Evolutionary conservation across 2,797 vertebrate genomes (phyloP).

Genomic region (Neosilurus hyrtlii): DNA sequence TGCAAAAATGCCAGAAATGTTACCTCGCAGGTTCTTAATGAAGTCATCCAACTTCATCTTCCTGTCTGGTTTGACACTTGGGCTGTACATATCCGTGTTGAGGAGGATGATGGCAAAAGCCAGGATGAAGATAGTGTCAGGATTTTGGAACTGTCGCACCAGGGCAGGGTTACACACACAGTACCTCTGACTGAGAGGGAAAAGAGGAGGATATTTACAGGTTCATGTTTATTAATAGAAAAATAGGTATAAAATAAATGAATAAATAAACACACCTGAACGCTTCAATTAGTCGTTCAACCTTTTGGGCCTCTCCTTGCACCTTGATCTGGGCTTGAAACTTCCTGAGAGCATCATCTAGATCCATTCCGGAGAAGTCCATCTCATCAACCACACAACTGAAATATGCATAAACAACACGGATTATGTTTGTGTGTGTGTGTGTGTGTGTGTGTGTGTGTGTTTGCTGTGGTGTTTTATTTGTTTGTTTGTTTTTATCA

Average conservation of each 20-base stretch:
- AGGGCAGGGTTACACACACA: slow-evolving; percentile 94
- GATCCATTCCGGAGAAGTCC: slow-evolving; percentile 94
- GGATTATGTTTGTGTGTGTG: neutral
- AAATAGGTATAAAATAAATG: neutral
- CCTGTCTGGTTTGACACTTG: slow-evolving; percentile 90
- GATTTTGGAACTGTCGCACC: slow-evolving; percentile 93
- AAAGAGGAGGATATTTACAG: slow-evolving; percentile 10
- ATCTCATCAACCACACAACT: slow-evolving; percentile 95
- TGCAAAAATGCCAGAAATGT: slow-evolving; percentile 11
- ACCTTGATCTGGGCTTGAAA: slow-evolving; percentile 96
- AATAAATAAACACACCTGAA: slow-evolving; percentile 72
- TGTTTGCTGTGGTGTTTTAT: neutral
- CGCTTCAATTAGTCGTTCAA: slow-evolving; percentile 91
- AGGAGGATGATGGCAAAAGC: slow-evolving; percentile 96
- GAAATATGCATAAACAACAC: neutral
- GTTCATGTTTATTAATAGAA: neutral
- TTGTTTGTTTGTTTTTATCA: neutral
- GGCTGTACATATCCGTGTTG: slow-evolving; percentile 97
- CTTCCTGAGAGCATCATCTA: slow-evolving; percentile 90
- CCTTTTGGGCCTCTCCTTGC: slow-evolving; percentile 93
- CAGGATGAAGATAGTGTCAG: slow-evolving; percentile 95
- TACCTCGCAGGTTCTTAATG: slow-evolving; percentile 92
- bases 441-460: neutral
- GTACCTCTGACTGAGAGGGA: slow-evolving; percentile 83
- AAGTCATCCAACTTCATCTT: slow-evolving; percentile 98